These are phyloP conservation scores for Elegia similella DNA, from an alignment of 2,888 invertebrate species.

Conservation along the genomic window DNA sequence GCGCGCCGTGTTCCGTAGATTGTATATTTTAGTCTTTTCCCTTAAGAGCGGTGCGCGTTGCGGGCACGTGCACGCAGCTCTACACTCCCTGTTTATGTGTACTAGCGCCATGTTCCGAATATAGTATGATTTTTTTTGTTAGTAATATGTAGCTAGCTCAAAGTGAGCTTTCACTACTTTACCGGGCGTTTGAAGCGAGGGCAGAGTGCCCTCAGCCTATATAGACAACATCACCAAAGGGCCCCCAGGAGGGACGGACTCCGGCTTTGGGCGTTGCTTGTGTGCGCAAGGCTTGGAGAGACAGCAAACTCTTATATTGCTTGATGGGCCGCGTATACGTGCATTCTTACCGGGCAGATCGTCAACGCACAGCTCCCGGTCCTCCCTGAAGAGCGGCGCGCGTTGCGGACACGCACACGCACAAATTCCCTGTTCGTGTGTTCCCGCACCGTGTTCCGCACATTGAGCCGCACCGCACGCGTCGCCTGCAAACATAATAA, in stretches of 20 bases:
- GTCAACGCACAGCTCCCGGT: constrained; percentile 91
- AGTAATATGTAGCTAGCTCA: no score
- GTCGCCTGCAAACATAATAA: constrained; percentile 51
- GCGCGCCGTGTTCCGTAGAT: no score
- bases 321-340: no score
- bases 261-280: no score
- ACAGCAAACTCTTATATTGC: no score
- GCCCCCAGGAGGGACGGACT: no score
- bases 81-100: constrained; percentile 68
- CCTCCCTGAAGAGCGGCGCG: constrained; percentile 91
- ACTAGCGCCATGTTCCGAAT: constrained; percentile 68
- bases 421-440: constrained; percentile 69
- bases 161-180: no score
- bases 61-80: constrained; percentile 90
- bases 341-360: constrained; percentile 87
- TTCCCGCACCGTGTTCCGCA: constrained; percentile 67
- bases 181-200: no score
- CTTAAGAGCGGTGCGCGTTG: constrained; percentile 89
- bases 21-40: no score
- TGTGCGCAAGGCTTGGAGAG: no score
- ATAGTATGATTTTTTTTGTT: constrained; percentile 37
- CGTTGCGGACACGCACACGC: constrained; percentile 89
- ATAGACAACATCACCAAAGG: no score
- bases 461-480: constrained; percentile 64
- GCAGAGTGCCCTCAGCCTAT: no score